These are phyloP conservation scores for Mugil cephalus DNA, from an alignment of 2,113 vertebrate species.

Conservation along the genomic window DNA sequence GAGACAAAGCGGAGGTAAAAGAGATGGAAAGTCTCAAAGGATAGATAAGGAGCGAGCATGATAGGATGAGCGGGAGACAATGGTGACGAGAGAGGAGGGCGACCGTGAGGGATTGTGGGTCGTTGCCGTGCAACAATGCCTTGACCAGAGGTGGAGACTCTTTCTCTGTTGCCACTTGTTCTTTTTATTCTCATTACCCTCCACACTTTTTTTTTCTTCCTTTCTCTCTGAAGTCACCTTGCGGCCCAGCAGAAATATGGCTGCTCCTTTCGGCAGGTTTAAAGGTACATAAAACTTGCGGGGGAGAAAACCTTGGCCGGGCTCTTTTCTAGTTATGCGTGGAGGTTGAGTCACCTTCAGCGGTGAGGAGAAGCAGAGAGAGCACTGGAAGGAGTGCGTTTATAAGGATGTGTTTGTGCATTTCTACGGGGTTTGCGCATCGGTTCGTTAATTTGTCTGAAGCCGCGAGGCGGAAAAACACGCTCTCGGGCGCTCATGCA, in stretches of 20 bases:
- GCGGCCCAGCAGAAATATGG: conserved; percentile 67
- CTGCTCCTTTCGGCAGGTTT: conserved; percentile 60
- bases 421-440: conserved; percentile 20
- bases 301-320: conserved; percentile 47
- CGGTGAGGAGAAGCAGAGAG: conserved; percentile 38
- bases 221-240: conserved; percentile 67
- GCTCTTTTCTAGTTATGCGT: conserved; percentile 1
- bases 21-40: conserved; percentile 68
- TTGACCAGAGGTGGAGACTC: conserved; percentile 51
- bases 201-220: conserved; percentile 15
- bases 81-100: conserved; percentile 32
- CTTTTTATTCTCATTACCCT: conserved; percentile 48
- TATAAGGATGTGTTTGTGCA: conserved; percentile 53
- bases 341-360: conserved; percentile 57
- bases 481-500: background rate
- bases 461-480: conserved; percentile 52
- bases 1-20: conserved; percentile 66
- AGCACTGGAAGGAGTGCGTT: conserved; percentile 17
- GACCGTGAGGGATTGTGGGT: conserved; percentile 55
- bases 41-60: conserved; percentile 66
- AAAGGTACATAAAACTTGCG: conserved; percentile 72
- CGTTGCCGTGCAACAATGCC: conserved; percentile 39
- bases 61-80: conserved; percentile 59
- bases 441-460: conserved; percentile 52
- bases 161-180: conserved; percentile 44